These are phyloP conservation scores for Lasioglossum calceatum DNA, from an alignment of 2,888 invertebrate species.

Conservation along the genomic window DNA sequence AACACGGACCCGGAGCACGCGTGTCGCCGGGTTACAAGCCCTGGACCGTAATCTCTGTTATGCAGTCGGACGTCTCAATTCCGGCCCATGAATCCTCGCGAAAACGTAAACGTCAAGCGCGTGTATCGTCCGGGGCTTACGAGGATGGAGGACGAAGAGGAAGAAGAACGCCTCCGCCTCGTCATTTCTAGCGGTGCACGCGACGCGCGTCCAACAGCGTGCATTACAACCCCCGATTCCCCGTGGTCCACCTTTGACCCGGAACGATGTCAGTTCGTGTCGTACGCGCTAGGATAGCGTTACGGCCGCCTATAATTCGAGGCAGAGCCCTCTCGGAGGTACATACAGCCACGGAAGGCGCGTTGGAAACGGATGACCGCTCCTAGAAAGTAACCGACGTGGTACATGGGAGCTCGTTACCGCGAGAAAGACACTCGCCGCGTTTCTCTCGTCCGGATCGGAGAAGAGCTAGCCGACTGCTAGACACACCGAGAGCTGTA, in stretches of 20 bases:
- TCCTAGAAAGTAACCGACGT: constrained; percentile 78
- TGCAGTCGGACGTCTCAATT: constrained; percentile 30
- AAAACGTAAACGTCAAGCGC: constrained; percentile 32
- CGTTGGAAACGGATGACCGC: constrained; percentile 68
- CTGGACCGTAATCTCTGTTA: background rate
- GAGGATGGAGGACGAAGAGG: background rate
- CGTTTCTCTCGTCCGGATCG: constrained; percentile 59
- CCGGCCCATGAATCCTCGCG: constrained; percentile 27
- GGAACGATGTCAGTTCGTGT: constrained; percentile 67
- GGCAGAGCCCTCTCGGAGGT: constrained; percentile 32
- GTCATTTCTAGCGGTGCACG: constrained; percentile 53
- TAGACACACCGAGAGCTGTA: constrained; percentile 62
- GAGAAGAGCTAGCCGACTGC: constrained; percentile 24
- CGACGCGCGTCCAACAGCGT: constrained; percentile 57
- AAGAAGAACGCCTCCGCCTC: constrained; percentile 19
- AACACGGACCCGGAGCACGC: background rate
- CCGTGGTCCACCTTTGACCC: constrained; percentile 67
- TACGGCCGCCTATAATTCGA: constrained; percentile 64
- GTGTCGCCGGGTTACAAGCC: background rate
- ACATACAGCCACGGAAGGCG: constrained; percentile 36
- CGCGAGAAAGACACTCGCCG: constrained; percentile 74
- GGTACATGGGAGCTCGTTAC: constrained; percentile 83
- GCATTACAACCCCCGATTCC: constrained; percentile 61
- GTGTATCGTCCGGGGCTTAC: background rate
- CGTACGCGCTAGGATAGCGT: constrained; percentile 61